These are phyloP conservation scores for Ichneumoninae sp. DNA, from an alignment of 2,888 invertebrate genomes.

Conservation along the genomic window DNA sequence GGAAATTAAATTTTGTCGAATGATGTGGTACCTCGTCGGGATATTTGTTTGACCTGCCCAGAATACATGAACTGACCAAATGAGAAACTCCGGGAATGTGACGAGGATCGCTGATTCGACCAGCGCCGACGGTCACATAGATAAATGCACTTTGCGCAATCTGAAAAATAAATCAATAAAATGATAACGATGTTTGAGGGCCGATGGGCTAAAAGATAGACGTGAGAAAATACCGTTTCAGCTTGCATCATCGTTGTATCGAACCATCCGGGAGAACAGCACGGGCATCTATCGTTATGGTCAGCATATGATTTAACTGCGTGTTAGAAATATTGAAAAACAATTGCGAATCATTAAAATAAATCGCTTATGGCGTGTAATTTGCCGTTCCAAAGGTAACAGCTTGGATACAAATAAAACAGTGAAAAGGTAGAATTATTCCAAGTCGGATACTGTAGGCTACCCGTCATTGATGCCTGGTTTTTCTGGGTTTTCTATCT, in stretches of 20 bases:
- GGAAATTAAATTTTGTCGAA: not conserved
- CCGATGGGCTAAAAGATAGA: not conserved
- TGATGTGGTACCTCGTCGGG: not conserved
- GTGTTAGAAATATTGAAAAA: not conserved
- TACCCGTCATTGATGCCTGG: no score
- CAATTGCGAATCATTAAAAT: not conserved
- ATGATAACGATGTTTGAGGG: not conserved
- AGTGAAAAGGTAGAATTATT: no score
- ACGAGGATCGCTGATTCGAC: slow-evolving; percentile 91
- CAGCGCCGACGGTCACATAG: slow-evolving; percentile 89
- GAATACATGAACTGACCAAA: slow-evolving; percentile 86
- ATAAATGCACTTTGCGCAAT: not conserved
- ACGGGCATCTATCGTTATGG: not conserved
- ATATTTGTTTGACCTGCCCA: slow-evolving; percentile 9
- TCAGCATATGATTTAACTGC: not conserved
- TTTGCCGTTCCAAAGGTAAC: no score
- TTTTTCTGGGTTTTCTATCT: no score
- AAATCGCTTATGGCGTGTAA: not conserved
- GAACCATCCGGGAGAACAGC: not conserved
- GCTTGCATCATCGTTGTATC: not conserved
- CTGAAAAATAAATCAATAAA: not conserved
- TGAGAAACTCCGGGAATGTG: slow-evolving; percentile 92
- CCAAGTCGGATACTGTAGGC: no score
- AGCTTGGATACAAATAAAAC: no score
- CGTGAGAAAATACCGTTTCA: not conserved